These are phyloP conservation scores for Horisme vitalbata DNA, from an alignment of 2,888 invertebrate species.

Conservation along the genomic window DNA sequence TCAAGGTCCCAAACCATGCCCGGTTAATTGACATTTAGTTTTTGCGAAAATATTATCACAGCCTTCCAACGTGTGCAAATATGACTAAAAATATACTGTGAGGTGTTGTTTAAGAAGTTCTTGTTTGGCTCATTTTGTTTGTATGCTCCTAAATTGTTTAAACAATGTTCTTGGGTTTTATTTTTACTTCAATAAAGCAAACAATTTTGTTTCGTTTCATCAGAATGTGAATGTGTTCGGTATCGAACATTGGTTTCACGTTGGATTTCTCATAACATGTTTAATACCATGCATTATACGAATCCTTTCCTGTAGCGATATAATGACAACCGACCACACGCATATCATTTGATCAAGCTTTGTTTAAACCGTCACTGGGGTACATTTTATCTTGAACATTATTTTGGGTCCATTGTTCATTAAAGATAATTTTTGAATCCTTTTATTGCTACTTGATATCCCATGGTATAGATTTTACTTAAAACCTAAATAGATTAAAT, in stretches of 20 bases:
- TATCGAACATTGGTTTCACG: constrained; percentile 1
- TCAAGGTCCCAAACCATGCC: constrained; percentile 58
- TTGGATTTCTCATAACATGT: constrained; percentile 15
- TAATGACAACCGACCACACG: background rate
- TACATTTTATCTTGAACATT: too few relatives aligned
- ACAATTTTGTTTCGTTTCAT: constrained; percentile 5
- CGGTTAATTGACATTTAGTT: constrained; percentile 52
- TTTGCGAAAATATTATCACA: constrained; percentile 39
- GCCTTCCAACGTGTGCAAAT: constrained; percentile 39
- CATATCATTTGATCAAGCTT: constrained; percentile 2
- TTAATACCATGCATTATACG: constrained; percentile 7
- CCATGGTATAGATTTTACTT: too few relatives aligned
- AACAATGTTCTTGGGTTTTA: constrained; percentile 1
- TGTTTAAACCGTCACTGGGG: too few relatives aligned
- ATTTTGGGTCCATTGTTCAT: background rate
- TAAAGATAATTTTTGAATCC: background rate
- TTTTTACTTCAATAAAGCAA: background rate
- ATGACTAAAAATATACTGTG: constrained; percentile 15
- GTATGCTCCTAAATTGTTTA: constrained; percentile 12
- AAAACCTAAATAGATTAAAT: too few relatives aligned
- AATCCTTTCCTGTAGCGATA: constrained; percentile 7
- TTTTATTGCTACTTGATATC: background rate
- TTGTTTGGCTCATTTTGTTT: constrained; percentile 16
- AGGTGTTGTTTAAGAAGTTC: constrained; percentile 12
- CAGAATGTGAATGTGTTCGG: background rate